A percentile compares a stretch with the other conserved stretches of the same genome.
Conservation (phyloP, 2,888 invertebrate species). For the Troglohyphantes excavatus region DNA sequence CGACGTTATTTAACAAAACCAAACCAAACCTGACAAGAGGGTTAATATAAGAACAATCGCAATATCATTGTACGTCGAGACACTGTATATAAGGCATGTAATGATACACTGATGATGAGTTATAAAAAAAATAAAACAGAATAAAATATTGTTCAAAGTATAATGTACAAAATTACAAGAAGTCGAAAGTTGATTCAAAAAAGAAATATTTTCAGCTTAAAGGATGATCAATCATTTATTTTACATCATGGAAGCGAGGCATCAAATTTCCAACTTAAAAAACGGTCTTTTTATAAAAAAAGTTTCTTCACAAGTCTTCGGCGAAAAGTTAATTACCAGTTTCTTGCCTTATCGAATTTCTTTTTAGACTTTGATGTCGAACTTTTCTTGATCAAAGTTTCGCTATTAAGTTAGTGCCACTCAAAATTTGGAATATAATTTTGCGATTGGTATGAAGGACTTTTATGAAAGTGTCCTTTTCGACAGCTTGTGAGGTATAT, state of each 20-base stretch:
- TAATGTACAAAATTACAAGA: background rate
- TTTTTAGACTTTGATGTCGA: background rate
- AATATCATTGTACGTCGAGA: no score
- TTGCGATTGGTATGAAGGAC: background rate
- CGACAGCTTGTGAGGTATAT: no score
- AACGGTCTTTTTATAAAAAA: background rate
- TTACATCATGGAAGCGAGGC: background rate
- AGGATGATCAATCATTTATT: conserved; percentile 3
- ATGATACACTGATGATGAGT: background rate
- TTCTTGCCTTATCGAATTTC: conserved; percentile 5
- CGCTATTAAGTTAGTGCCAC: background rate
- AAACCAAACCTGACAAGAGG: no score
- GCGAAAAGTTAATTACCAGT: background rate
- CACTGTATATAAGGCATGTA: no score
- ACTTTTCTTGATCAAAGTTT: background rate
- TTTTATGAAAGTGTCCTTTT: background rate
- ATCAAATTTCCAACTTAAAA: background rate
- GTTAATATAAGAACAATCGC: no score
- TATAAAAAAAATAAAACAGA: background rate
- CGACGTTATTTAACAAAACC: no score
- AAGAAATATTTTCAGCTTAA: background rate
- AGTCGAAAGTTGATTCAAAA: background rate
- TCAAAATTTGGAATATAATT: background rate
- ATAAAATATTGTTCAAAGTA: no score
- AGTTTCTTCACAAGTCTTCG: background rate